Conservation (phyloP, 2,797 vertebrate species). For the Microctenopoma lineatum region DNA sequence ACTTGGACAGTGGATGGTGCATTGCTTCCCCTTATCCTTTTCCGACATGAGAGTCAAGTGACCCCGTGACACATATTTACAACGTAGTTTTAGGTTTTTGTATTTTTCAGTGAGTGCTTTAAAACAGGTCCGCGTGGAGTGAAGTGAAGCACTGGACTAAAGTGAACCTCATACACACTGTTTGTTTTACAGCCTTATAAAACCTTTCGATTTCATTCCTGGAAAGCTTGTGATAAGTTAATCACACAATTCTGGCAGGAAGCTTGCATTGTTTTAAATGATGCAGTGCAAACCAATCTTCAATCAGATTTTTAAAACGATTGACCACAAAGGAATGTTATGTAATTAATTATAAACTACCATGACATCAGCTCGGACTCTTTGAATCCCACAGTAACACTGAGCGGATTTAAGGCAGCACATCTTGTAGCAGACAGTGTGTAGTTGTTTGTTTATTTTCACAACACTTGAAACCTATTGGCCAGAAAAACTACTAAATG, state of each 20-base stretch:
- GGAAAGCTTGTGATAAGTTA: neutral
- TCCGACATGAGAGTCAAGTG: constrained; percentile 25
- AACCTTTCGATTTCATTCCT: neutral
- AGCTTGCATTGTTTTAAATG: constrained; percentile 10
- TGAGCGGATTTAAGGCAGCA: constrained; percentile 14
- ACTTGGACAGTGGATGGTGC: constrained; percentile 38
- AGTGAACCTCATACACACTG: neutral
- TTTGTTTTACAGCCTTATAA: neutral
- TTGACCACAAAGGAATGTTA: neutral
- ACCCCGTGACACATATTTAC: constrained; percentile 37
- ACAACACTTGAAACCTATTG: too few relatives aligned
- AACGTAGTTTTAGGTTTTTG: constrained; percentile 32
- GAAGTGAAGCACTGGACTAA: constrained; percentile 12
- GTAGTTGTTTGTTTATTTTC: too few relatives aligned
- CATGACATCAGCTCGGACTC: neutral
- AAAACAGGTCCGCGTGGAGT: constrained; percentile 17
- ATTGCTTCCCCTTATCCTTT: constrained; percentile 32
- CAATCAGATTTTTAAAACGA: neutral
- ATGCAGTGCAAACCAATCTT: constrained; percentile 4
- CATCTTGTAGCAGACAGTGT: neutral
- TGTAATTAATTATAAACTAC: neutral
- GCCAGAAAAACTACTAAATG: neutral
- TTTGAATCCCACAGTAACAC: neutral
- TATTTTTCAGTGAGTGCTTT: constrained; percentile 27
- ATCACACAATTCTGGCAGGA: neutral